Conservation (phyloP, 1,140 invertebrate genomes). For the Carcinoscorpius rotundicauda region DNA sequence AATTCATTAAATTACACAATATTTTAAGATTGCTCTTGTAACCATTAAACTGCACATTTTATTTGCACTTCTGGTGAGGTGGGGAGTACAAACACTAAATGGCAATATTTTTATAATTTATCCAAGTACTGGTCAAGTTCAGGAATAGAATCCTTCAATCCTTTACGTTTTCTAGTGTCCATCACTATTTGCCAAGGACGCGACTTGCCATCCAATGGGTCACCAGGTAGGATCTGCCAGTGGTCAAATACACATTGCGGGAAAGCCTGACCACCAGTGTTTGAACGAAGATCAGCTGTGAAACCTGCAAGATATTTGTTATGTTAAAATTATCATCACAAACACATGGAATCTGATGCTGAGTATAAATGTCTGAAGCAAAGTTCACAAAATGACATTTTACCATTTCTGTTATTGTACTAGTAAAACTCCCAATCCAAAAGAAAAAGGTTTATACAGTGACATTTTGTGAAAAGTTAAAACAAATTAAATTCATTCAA, state of each 20-base stretch:
- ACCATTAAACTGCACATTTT: too few relatives aligned
- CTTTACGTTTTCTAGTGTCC: slow-evolving; percentile 97
- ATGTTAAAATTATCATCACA: slow-evolving; percentile 5
- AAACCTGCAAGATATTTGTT: slow-evolving; percentile 47
- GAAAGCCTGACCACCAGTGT: slow-evolving; percentile 99
- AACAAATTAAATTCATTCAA: too few relatives aligned
- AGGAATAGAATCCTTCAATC: slow-evolving; percentile 93
- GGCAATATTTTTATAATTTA: slow-evolving; percentile 31
- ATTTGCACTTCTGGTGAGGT: too few relatives aligned
- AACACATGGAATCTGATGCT: not conserved
- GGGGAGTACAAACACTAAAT: too few relatives aligned
- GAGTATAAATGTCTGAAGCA: not conserved
- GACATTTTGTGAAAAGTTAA: too few relatives aligned
- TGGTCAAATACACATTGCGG: slow-evolving; percentile 99
- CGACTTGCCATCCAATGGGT: slow-evolving; percentile 64
- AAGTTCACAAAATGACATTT: too few relatives aligned
- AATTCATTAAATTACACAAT: too few relatives aligned
- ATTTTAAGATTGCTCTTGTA: too few relatives aligned
- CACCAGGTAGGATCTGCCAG: slow-evolving; percentile 95
- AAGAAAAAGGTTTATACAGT: too few relatives aligned
- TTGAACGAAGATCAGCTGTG: slow-evolving; percentile 94
- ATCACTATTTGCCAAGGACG: slow-evolving; percentile 76
- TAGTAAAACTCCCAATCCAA: too few relatives aligned
- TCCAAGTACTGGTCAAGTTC: slow-evolving; percentile 80
- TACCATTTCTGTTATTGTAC: too few relatives aligned